A percentile compares a stretch with the other conserved stretches of the same genome.
Evolutionary conservation across 1,140 invertebrate genomes (phyloP).

Genomic region (Drosophila varians): DNA sequence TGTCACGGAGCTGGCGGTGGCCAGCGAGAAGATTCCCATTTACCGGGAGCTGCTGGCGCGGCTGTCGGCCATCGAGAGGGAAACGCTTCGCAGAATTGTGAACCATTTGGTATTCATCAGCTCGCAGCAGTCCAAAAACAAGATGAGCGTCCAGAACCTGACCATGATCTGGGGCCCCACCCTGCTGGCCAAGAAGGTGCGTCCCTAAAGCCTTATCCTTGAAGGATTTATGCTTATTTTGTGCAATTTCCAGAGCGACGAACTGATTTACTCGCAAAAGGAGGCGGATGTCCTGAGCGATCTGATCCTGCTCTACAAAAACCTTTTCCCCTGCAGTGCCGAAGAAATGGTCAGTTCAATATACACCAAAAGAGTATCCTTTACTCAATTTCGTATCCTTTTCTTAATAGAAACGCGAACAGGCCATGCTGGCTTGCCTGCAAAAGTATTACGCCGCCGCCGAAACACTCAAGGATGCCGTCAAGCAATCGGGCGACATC

Average conservation of each 20-base stretch:
- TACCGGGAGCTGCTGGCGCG: slow-evolving; percentile 87
- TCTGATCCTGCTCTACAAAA: slow-evolving; percentile 86
- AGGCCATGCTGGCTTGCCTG: slow-evolving; percentile 88
- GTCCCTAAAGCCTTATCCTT: slow-evolving; percentile 2
- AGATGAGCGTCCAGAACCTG: slow-evolving; percentile 92
- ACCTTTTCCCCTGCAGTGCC: slow-evolving; percentile 85
- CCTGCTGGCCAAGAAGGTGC: slow-evolving; percentile 89
- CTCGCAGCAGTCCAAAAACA: slow-evolving; percentile 89
- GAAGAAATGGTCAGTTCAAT: slow-evolving; percentile 78
- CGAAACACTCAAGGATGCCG: slow-evolving; percentile 84
- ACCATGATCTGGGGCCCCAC: slow-evolving; percentile 93
- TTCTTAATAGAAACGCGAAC: slow-evolving; percentile 85
- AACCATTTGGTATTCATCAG: slow-evolving; percentile 92
- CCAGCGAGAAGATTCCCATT: slow-evolving; percentile 84
- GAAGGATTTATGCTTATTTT: neutral
- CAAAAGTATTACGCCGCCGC: slow-evolving; percentile 87
- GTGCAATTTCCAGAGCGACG: slow-evolving; percentile 46
- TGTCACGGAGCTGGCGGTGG: slow-evolving; percentile 85
- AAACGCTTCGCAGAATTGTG: slow-evolving; percentile 90
- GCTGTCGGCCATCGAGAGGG: slow-evolving; percentile 88
- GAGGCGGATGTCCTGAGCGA: slow-evolving; percentile 89
- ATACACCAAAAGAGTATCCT: too few relatives aligned
- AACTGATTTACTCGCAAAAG: slow-evolving; percentile 86
- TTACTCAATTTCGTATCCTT: neutral
- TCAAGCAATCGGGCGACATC: slow-evolving; percentile 90